Conservation (phyloP, 2,797 vertebrate species). For the Pipistrellus pipistrellus region DNA sequence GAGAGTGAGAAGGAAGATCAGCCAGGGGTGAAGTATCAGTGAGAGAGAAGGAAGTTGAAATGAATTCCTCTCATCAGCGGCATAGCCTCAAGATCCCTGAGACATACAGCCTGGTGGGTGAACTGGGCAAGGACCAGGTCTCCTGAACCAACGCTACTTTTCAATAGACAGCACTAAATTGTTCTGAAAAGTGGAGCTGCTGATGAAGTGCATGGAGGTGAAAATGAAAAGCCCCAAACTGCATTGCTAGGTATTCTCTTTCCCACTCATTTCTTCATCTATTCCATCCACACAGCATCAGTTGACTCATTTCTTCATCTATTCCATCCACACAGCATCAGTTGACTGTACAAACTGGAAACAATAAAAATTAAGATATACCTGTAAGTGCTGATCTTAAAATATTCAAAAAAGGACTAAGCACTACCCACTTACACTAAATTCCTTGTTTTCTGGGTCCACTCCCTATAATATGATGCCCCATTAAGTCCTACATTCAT, state of each 20-base stretch:
- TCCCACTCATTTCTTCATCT: background rate
- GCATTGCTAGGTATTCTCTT: background rate
- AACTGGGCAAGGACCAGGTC: background rate
- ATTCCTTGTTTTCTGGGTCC: conserved; percentile 33
- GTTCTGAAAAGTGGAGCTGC: background rate
- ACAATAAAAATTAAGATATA: background rate
- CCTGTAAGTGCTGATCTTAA: background rate
- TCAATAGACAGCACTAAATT: background rate
- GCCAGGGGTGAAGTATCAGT: background rate
- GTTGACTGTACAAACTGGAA: background rate
- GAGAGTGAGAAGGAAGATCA: background rate
- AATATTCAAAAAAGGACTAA: background rate
- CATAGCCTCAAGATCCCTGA: background rate
- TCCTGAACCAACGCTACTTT: background rate
- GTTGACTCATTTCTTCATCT: background rate
- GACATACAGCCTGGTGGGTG: background rate
- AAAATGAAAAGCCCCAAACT: background rate
- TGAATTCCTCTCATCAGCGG: background rate
- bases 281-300: background rate
- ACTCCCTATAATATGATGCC: conserved; percentile 44
- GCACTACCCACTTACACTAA: background rate
- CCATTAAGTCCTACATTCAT: conserved; percentile 27
- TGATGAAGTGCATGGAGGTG: too few relatives aligned
- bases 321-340: background rate
- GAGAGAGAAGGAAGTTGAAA: background rate